Evolutionary conservation across 2,888 invertebrate genomes (phyloP).

Genomic region (Drosophila lutescens): DNA sequence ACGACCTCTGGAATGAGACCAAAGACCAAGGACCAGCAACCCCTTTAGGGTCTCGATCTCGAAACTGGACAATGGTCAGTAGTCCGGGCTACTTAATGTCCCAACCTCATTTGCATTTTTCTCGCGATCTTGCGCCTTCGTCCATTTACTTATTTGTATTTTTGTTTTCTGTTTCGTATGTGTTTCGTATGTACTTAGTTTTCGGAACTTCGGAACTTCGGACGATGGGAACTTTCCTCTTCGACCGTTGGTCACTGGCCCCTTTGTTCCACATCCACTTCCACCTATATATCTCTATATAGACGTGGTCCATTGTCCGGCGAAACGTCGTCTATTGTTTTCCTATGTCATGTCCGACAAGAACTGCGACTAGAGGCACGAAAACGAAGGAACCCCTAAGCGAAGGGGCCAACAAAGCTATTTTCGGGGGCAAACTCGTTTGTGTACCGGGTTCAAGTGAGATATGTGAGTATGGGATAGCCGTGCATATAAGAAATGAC

Average conservation of each 20-base stretch:
- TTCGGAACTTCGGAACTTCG: neutral
- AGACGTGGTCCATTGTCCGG: conserved; percentile 17
- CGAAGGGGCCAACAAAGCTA: conserved; percentile 29
- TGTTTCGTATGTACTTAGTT: conserved; percentile 16
- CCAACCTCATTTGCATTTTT: conserved; percentile 67
- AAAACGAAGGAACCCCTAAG: neutral
- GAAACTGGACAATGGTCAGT: conserved; percentile 27
- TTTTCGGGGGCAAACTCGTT: conserved; percentile 41
- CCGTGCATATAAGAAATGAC: neutral
- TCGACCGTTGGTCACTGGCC: conserved; percentile 57
- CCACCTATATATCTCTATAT: neutral
- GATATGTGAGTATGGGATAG: conserved; percentile 33
- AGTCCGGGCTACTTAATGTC: conserved; percentile 1
- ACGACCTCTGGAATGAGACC: conserved; percentile 4
- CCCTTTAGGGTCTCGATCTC: neutral
- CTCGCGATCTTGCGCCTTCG: conserved; percentile 38
- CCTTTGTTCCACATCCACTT: conserved; percentile 12
- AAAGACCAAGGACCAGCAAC: conserved; percentile 4
- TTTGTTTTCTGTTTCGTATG: neutral
- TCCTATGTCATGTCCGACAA: conserved; percentile 74
- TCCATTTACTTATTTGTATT: conserved; percentile 52
- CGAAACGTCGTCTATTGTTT: conserved; percentile 56
- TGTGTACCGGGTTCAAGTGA: conserved; percentile 51
- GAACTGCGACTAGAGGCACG: conserved; percentile 18
- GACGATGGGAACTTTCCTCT: conserved; percentile 52